A percentile compares a stretch with the other conserved stretches of the same genome.
Conservation (phyloP, 2,113 vertebrate species). For the Pheucticus melanocephalus region DNA sequence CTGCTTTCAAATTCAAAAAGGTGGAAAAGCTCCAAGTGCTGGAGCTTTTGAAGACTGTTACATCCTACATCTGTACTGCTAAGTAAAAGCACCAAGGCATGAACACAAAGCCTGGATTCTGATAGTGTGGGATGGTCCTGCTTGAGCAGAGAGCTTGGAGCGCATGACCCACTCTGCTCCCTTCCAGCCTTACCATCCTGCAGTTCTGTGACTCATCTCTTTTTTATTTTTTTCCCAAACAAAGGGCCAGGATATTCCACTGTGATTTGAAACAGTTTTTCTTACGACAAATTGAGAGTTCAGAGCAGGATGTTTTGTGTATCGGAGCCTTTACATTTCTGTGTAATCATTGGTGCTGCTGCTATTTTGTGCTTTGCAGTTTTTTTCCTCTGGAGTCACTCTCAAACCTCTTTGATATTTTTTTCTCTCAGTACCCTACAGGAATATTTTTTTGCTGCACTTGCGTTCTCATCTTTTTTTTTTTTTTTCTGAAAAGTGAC, state of each 20-base stretch:
- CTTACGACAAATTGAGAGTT: not conserved
- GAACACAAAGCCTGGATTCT: not conserved
- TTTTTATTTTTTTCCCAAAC: not conserved
- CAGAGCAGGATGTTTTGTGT: not conserved
- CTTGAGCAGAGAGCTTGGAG: not conserved
- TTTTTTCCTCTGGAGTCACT: not conserved
- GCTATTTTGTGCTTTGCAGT: not conserved
- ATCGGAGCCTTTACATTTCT: not conserved
- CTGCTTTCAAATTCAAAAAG: not conserved
- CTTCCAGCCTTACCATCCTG: not conserved
- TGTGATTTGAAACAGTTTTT: not conserved
- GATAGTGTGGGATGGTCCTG: fast-evolving
- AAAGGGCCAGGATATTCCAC: not conserved
- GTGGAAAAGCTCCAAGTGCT: not conserved
- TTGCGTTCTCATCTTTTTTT: not conserved
- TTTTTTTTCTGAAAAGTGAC: not conserved
- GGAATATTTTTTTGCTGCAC: constrained; percentile 35
- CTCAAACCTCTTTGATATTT: not conserved
- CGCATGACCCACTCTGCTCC: not conserved
- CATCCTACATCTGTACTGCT: not conserved
- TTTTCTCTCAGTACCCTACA: not conserved
- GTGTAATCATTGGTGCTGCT: not conserved
- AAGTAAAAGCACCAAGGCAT: not conserved
- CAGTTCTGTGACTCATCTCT: not conserved
- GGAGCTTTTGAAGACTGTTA: not conserved